These are phyloP conservation scores for Loris lydekkerianus DNA, from an alignment of 2,797 vertebrate genomes.

Conservation along the genomic window DNA sequence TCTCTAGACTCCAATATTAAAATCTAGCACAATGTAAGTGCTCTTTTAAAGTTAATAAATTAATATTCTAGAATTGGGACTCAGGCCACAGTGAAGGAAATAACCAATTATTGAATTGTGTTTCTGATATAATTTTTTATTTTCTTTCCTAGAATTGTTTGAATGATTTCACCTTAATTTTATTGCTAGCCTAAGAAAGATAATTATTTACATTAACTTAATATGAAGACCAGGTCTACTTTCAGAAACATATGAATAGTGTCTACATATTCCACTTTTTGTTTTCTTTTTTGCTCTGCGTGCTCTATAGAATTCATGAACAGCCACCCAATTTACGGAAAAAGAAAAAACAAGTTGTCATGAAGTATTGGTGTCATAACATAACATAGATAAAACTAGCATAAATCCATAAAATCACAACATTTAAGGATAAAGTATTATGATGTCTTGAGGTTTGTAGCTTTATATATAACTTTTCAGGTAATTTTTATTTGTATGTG, in stretches of 20 bases:
- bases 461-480: not conserved
- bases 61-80: not conserved
- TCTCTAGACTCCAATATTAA: not conserved
- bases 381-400: not conserved
- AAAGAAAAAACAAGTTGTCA: not conserved
- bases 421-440: not conserved
- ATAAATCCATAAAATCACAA: not conserved
- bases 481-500: not conserved
- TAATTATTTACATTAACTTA: not conserved
- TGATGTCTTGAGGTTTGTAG: not conserved
- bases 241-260: not conserved
- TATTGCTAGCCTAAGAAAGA: not conserved
- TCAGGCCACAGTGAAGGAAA: not conserved
- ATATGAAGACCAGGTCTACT: not conserved
- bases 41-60: not conserved
- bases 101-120: not conserved
- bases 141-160: not conserved
- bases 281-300: not conserved
- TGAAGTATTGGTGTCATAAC: not conserved
- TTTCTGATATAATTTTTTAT: not conserved
- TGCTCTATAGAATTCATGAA: not conserved
- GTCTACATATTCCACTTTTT: not conserved
- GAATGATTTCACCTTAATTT: not conserved
- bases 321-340: not conserved
- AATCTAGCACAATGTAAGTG: not conserved